phyloP scores from a whole-genome alignment of 1,140 invertebrate genomes.

The Bilobella aurantiaca region DNA sequence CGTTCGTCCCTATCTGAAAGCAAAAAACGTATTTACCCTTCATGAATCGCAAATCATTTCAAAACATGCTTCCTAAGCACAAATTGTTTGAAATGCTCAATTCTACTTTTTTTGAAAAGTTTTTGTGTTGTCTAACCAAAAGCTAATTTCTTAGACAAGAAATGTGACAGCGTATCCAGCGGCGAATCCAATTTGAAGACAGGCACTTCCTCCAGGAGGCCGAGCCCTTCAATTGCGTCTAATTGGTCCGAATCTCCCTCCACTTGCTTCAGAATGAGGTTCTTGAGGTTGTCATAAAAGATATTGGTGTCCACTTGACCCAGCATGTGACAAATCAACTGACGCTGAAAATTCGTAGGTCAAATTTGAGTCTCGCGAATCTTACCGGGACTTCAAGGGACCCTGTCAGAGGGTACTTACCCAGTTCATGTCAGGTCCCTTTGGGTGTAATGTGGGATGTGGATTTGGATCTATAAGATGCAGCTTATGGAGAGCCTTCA shows the following conservation, averaged over 20 bases:
- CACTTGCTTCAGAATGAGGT: conserved; percentile 61
- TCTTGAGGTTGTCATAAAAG: conserved; percentile 85
- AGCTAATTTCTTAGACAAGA: conserved; percentile 72
- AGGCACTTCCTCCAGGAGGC: conserved; percentile 66
- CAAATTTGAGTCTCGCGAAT: too few relatives aligned
- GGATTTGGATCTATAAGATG: conserved; percentile 78
- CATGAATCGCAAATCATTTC: background rate
- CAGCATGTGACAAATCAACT: conserved; percentile 74
- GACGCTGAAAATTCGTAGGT: conserved; percentile 58
- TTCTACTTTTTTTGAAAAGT: too few relatives aligned
- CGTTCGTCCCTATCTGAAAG: conserved; percentile 63
- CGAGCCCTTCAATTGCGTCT: conserved; percentile 68
- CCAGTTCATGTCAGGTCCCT: conserved; percentile 94
- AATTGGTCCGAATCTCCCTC: conserved; percentile 54
- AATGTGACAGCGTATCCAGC: conserved; percentile 81
- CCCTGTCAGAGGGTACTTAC: too few relatives aligned
- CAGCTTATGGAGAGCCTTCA: conserved; percentile 71
- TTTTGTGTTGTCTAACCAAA: conserved; percentile 54
- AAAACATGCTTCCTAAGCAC: too few relatives aligned
- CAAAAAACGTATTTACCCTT: conserved; percentile 20
- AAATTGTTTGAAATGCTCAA: too few relatives aligned
- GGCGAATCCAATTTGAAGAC: conserved; percentile 77
- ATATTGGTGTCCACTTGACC: conserved; percentile 75
- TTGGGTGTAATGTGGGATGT: conserved; percentile 78
- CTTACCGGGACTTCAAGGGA: too few relatives aligned